These are phyloP conservation scores for Phoenoteleia sp. DNA, from an alignment of 2,888 invertebrate genomes.

Conservation along the genomic window DNA sequence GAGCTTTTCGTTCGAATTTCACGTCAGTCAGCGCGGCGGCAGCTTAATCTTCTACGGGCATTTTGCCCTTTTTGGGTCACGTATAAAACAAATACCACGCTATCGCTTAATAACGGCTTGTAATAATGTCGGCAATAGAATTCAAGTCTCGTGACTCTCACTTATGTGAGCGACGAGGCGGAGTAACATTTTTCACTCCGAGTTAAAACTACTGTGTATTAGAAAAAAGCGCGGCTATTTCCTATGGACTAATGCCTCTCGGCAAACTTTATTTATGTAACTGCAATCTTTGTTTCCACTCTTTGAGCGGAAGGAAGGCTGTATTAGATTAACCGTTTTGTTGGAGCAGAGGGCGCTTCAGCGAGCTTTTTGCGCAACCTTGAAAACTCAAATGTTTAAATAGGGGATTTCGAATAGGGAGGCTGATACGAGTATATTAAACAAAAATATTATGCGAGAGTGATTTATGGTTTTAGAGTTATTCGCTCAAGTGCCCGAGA, in stretches of 20 bases:
- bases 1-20: conserved; percentile 83
- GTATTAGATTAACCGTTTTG: neutral
- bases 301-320: neutral
- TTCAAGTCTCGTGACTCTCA: conserved; percentile 75
- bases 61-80: conserved; percentile 79
- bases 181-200: conserved; percentile 76
- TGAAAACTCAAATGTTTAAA: neutral
- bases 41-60: conserved; percentile 79
- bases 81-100: conserved; percentile 81
- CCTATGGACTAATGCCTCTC: conserved; percentile 19
- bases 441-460: no score
- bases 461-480: no score
- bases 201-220: conserved; percentile 9
- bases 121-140: conserved; percentile 77
- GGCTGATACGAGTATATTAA: no score
- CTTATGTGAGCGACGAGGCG: conserved; percentile 76
- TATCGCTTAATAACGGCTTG: conserved; percentile 82
- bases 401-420: neutral
- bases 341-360: neutral
- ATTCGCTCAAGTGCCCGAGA: no score
- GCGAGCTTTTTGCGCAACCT: neutral
- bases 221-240: conserved; percentile 39
- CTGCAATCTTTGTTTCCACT: conserved; percentile 23
- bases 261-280: conserved; percentile 30
- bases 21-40: conserved; percentile 81